Conservation (phyloP, 2,888 invertebrate species). For the Eupithecia tripunctaria region DNA sequence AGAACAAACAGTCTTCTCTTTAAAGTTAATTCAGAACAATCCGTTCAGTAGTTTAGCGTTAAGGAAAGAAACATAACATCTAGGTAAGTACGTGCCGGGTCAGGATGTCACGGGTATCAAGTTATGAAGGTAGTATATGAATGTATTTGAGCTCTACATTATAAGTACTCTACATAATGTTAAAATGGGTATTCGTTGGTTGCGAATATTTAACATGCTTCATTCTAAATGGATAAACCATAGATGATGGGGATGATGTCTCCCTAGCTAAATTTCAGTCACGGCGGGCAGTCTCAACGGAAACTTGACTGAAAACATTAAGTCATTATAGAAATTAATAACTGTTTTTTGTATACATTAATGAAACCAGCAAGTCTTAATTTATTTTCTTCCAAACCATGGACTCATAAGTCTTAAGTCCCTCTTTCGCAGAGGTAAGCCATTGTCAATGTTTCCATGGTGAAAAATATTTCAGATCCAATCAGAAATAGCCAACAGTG, state of each 20-base stretch:
- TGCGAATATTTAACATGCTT: background rate
- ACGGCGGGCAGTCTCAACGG: background rate
- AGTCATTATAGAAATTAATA: too few species aligned
- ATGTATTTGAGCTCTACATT: background rate
- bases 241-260: background rate
- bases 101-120: slow-evolving; percentile 1
- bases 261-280: background rate
- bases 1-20: background rate
- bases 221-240: background rate
- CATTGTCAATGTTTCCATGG: background rate
- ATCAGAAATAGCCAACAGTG: slow-evolving; percentile 2
- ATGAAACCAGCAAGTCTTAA: background rate
- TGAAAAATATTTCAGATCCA: slow-evolving; percentile 1
- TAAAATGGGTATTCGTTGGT: background rate
- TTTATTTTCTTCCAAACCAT: background rate
- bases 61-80: background rate
- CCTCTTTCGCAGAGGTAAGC: background rate
- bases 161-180: background rate
- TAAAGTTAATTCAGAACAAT: background rate
- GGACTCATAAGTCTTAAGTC: background rate
- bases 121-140: background rate
- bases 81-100: background rate
- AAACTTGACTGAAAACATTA: too few species aligned
- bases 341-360: background rate
- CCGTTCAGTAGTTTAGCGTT: background rate